phyloP scores from a whole-genome alignment of 2,113 vertebrate genomes.

The Neopipo cinnamomea region DNA sequence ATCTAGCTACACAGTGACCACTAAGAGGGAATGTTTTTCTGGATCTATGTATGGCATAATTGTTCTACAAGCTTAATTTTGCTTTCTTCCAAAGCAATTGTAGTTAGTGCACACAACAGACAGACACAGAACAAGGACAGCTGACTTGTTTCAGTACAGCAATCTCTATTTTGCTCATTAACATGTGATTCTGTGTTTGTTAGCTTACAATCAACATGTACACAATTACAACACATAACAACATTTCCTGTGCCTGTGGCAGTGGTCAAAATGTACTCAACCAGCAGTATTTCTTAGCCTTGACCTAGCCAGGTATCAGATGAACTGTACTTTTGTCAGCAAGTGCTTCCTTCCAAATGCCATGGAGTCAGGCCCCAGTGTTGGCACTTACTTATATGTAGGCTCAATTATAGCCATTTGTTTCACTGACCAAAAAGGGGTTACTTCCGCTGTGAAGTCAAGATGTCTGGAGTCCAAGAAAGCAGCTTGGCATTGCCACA shows the following conservation, averaged over 20 bases:
- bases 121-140: neutral
- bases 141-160: neutral
- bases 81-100: neutral
- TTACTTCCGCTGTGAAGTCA: neutral
- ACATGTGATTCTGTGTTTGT: neutral
- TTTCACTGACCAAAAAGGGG: neutral
- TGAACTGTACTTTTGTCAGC: neutral
- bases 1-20: neutral
- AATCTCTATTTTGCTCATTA: neutral
- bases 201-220: fast-evolving
- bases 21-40: neutral
- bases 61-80: neutral
- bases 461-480: neutral
- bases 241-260: neutral
- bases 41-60: neutral
- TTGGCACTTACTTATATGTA: neutral
- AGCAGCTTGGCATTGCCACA: neutral
- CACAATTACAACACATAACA: neutral
- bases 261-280: neutral
- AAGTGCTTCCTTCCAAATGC: neutral
- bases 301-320: neutral
- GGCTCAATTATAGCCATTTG: neutral
- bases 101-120: neutral
- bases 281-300: neutral
- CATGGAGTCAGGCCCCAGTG: fast-evolving